These are phyloP conservation scores for Pseudolaguvia tuberculata DNA, from an alignment of 2,113 vertebrate genomes.

Conservation along the genomic window DNA sequence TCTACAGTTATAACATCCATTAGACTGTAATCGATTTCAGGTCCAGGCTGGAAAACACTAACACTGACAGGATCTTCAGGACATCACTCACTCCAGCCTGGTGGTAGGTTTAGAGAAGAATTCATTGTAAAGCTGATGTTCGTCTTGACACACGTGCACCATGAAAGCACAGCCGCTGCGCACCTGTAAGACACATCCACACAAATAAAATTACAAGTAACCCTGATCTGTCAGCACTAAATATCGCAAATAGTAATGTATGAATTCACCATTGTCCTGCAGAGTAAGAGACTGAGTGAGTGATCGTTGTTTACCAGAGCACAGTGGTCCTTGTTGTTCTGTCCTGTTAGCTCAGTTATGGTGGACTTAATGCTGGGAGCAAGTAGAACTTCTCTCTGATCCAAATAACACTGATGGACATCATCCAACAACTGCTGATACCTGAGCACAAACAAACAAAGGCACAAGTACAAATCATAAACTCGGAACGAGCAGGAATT, in stretches of 20 bases:
- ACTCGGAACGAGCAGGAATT: neutral
- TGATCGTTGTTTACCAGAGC: slow-evolving; percentile 79
- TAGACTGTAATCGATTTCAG: neutral
- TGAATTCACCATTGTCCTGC: too few relatives aligned
- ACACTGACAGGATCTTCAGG: too few relatives aligned
- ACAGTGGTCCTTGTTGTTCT: slow-evolving; percentile 94
- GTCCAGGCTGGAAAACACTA: neutral
- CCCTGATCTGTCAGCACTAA: too few relatives aligned
- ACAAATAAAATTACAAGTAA: neutral
- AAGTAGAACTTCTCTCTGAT: slow-evolving; percentile 87
- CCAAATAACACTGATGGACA: slow-evolving; percentile 93
- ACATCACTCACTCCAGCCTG: slow-evolving; percentile 84
- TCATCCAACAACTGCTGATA: slow-evolving; percentile 88
- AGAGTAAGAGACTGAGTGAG: neutral
- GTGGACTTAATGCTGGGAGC: slow-evolving; percentile 88
- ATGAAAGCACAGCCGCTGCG: slow-evolving; percentile 98
- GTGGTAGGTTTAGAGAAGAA: slow-evolving; percentile 91
- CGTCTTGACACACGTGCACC: slow-evolving; percentile 98
- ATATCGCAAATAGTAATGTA: too few relatives aligned
- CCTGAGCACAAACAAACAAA: slow-evolving; percentile 60
- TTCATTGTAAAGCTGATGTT: slow-evolving; percentile 92
- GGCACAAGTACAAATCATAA: neutral
- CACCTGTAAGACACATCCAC: slow-evolving; percentile 67
- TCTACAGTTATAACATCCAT: neutral
- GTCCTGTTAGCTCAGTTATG: slow-evolving; percentile 88